These are phyloP conservation scores for Colaptes auratus DNA, from an alignment of 2,113 vertebrate species.

Conservation along the genomic window DNA sequence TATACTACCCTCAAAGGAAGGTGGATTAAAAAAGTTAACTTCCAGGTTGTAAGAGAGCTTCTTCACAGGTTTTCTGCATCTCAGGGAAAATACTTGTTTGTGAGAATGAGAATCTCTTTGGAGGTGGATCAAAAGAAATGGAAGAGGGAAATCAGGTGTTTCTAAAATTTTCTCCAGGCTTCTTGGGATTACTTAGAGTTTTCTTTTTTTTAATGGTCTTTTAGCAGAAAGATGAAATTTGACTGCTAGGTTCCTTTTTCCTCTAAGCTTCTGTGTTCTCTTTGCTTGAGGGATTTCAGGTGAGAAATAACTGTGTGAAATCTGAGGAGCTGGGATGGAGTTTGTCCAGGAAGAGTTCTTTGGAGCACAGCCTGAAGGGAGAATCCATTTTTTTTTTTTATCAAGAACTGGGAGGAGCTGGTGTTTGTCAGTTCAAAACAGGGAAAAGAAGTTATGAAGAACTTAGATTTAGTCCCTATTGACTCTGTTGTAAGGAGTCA, in stretches of 20 bases:
- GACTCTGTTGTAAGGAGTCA: neutral
- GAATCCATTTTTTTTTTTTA: neutral
- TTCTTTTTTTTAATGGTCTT: neutral
- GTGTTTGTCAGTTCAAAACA: neutral
- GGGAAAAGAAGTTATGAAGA: neutral
- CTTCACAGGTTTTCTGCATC: neutral
- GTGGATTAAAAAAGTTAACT: neutral
- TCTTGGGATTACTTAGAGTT: neutral
- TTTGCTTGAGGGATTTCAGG: neutral
- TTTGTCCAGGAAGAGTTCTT: neutral
- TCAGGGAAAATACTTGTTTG: neutral
- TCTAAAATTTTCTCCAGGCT: neutral
- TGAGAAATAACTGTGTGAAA: neutral
- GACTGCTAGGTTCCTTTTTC: neutral
- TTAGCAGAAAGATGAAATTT: neutral
- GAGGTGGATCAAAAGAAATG: neutral
- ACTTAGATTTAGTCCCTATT: neutral
- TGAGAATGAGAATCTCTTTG: neutral
- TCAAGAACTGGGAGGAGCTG: neutral
- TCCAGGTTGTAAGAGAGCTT: neutral
- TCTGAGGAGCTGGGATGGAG: neutral
- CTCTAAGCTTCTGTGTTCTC: neutral
- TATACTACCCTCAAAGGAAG: neutral
- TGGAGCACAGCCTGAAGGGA: neutral
- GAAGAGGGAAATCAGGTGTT: neutral